Percentiles rank a stretch among this genome's conserved stretches.
phyloP scores from a whole-genome alignment of 2,113 vertebrate species.

The Mellivora capensis region DNA sequence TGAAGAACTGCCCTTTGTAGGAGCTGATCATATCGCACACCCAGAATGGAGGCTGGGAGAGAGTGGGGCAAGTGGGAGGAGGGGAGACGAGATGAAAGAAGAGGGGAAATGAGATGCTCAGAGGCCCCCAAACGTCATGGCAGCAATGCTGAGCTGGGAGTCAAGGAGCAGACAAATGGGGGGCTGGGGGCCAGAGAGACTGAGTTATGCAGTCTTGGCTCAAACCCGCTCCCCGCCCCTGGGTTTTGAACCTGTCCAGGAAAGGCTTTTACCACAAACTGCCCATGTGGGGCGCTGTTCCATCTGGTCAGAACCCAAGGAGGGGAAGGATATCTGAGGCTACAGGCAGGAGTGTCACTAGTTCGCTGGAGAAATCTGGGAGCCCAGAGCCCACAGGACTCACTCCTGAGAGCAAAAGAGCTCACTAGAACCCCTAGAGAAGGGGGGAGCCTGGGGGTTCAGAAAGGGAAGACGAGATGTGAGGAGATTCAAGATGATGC shows the following conservation, averaged over 20 bases:
- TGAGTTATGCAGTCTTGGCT: neutral
- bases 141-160: neutral
- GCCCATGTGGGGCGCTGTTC: neutral
- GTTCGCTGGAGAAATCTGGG: neutral
- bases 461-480: neutral
- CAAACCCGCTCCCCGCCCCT: neutral
- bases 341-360: accelerated
- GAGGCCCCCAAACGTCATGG: neutral
- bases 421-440: neutral
- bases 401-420: neutral
- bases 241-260: neutral
- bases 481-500: neutral
- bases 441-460: neutral
- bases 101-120: neutral
- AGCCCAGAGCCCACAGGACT: neutral
- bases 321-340: neutral
- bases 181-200: neutral
- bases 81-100: neutral
- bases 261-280: neutral
- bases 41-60: neutral
- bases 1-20: neutral
- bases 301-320: neutral
- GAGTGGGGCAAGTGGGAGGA: accelerated
- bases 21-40: neutral
- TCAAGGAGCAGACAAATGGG: neutral